phyloP scores from a whole-genome alignment of 2,797 vertebrate genomes.

The Coccyzus lansbergi region DNA sequence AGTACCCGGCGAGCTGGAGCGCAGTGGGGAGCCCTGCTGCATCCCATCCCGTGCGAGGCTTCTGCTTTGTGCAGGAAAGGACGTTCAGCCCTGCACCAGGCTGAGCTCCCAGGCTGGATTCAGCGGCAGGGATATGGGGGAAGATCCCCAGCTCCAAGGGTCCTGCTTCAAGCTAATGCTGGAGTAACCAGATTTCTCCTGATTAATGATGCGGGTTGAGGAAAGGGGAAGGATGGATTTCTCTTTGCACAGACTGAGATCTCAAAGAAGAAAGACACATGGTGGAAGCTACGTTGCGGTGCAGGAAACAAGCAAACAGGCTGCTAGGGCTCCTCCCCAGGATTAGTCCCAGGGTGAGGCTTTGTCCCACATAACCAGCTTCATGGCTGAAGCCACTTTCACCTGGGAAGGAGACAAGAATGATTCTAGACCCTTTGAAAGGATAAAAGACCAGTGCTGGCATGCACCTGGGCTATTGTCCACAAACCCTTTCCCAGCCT shows the following conservation, averaged over 20 bases:
- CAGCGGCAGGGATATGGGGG: not conserved
- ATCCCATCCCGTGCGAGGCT: not conserved
- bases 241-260: not conserved
- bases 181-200: not conserved
- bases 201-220: not conserved
- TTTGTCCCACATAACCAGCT: not conserved
- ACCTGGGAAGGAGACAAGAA: not conserved
- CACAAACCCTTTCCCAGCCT: not conserved
- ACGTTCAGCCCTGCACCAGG: rapidly evolving
- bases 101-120: not conserved
- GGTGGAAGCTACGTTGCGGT: rapidly evolving
- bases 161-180: not conserved
- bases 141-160: not conserved
- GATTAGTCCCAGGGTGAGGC: not conserved
- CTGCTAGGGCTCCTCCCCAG: not conserved
- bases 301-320: not conserved
- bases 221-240: not conserved
- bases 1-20: not conserved
- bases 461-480: rapidly evolving
- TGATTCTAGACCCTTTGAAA: not conserved
- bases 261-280: not conserved
- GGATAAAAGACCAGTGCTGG: not conserved
- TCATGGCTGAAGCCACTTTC: not conserved
- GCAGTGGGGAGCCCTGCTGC: not conserved
- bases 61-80: not conserved